Conservation (phyloP, 2,888 invertebrate species). For the Hymenopus coronatus region DNA sequence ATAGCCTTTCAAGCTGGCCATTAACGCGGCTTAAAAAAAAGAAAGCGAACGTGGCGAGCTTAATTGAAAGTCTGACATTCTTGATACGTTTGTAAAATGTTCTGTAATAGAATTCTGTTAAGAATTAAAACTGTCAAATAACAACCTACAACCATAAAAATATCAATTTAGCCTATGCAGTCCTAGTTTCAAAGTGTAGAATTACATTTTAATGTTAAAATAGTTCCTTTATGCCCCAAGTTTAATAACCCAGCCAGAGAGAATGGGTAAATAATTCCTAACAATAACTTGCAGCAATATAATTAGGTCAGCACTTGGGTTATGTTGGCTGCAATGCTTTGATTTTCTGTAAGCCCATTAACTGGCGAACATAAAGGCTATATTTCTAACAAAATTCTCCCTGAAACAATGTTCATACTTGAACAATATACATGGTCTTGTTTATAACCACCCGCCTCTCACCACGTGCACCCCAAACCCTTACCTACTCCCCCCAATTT, state of each 20-base stretch:
- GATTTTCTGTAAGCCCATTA: neutral
- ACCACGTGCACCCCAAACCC: neutral
- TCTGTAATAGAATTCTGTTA: no score
- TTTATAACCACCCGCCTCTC: neutral
- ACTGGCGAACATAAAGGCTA: neutral
- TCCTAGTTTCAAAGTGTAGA: neutral
- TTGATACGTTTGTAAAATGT: no score
- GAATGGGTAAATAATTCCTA: neutral
- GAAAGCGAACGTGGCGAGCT: neutral
- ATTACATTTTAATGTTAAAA: no score
- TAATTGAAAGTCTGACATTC: neutral
- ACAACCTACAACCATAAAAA: no score
- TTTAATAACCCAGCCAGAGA: neutral
- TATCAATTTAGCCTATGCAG: neutral
- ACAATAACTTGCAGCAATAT: neutral
- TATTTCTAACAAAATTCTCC: neutral
- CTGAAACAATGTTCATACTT: neutral
- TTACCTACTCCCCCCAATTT: neutral
- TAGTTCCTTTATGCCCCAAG: no score
- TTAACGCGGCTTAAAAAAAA: neutral
- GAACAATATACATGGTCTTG: neutral
- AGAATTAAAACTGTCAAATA: no score
- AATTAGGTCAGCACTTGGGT: neutral
- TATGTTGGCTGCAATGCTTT: neutral
- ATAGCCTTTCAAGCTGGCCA: neutral